These are phyloP conservation scores for Capitulum mitella DNA, from an alignment of 2,888 invertebrate genomes.

Conservation along the genomic window DNA sequence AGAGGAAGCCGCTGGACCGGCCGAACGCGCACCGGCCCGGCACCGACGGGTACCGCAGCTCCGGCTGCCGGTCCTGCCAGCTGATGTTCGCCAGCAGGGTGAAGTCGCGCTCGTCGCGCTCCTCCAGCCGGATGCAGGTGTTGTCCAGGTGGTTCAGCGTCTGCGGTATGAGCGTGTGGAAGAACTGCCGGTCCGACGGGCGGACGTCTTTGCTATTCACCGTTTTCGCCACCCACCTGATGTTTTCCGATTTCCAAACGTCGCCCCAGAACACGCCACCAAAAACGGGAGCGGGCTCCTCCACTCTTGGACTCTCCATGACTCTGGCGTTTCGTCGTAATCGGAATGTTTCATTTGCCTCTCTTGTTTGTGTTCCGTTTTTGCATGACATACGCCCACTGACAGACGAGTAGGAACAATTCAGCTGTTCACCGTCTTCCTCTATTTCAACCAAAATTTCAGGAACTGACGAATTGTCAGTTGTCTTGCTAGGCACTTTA, in stretches of 20 bases:
- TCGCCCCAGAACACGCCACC: not conserved
- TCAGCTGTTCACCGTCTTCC: no score
- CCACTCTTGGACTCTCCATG: no score
- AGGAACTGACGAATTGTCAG: no score
- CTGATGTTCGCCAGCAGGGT: not conserved
- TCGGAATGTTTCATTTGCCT: no score
- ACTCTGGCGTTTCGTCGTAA: no score
- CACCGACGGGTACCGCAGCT: not conserved
- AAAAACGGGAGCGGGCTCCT: no score
- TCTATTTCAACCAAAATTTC: no score
- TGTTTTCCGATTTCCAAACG: not conserved
- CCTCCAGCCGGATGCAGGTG: not conserved
- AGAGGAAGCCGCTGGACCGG: slow-evolving; percentile 15
- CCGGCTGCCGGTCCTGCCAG: not conserved
- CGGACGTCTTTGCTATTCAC: not conserved
- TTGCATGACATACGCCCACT: no score
- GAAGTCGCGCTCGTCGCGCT: slow-evolving; percentile 15
- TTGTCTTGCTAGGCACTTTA: no score
- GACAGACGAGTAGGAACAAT: no score
- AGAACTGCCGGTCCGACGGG: not conserved
- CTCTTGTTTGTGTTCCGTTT: no score
- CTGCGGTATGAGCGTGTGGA: not conserved
- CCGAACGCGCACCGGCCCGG: not conserved
- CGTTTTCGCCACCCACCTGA: not conserved
- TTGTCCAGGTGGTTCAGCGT: not conserved